Evolutionary conservation across 2,888 invertebrate species (phyloP).

Genomic region (Ichneumoninae sp.): DNA sequence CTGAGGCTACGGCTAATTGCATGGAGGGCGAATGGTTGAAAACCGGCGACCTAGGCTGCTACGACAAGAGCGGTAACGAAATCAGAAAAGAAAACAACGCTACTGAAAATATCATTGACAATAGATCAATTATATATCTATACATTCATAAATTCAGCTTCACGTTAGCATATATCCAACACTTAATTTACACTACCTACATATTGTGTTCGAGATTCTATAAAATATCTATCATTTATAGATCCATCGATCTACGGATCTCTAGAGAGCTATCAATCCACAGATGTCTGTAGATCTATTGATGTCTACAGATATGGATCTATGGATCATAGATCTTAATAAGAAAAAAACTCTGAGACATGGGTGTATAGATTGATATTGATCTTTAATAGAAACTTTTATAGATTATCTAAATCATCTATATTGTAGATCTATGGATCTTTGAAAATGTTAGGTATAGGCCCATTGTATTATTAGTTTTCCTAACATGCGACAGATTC

Average conservation of each 20-base stretch:
- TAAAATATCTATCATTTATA: too few species aligned
- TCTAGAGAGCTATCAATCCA: too few species aligned
- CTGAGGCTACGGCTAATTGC: slow-evolving; percentile 89
- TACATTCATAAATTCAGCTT: not conserved
- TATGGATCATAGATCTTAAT: not conserved
- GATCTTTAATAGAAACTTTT: not conserved
- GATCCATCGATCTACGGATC: too few species aligned
- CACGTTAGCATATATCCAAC: too few species aligned
- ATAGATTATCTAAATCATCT: not conserved
- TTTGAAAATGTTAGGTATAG: not conserved
- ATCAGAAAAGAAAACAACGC: slow-evolving; percentile 1
- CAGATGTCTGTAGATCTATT: too few species aligned
- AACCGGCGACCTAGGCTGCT: slow-evolving; percentile 89
- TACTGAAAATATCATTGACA: not conserved
- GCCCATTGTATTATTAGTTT: not conserved
- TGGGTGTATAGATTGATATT: not conserved
- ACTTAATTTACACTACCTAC: slow-evolving; percentile 85
- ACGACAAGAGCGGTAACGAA: slow-evolving; percentile 87
- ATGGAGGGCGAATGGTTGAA: slow-evolving; percentile 91
- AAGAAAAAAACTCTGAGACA: not conserved
- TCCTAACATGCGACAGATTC: not conserved
- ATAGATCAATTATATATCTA: not conserved
- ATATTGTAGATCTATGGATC: not conserved
- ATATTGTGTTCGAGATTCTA: too few species aligned
- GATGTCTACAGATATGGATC: too few species aligned